Evolutionary conservation across 2,888 invertebrate genomes (phyloP), one percentile per base, ranked within the genome.

Genomic region (Eupithecia exiguata): DNA sequence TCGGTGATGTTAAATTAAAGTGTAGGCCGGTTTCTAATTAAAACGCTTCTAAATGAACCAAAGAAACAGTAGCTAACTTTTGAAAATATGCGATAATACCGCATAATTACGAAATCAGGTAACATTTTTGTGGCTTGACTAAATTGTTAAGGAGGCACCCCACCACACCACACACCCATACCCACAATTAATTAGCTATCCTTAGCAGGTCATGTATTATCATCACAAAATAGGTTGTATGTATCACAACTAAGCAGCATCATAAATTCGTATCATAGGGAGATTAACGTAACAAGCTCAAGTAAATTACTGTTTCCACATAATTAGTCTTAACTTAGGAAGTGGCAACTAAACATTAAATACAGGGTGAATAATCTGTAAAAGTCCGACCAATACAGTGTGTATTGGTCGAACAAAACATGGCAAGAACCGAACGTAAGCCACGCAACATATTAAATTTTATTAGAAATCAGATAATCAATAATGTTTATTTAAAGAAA

Each of bases 231-330:
- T 65, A 40, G 65, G 40, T n/a, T 7, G 18, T 9, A 38, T 63
- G 43, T 30, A 35, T 66, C 10, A 66, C 30, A 71, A 71, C 38
- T 40, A 66, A 66, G 66, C 71, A 66, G 58, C 49, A 53, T 70
- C 77, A 82, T 84, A 81, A 81, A 82, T 82, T 79, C 76, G 75
- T 73, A 84, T 81, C 79, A 81, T 79, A 72, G 77, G 80, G 77
- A 83, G 80, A 84, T 83, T 80, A 80, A 83, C 82, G 71, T 83
- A 83, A 81, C 82, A 79, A 76, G 79, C 80, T 78, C 81, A 75
- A 80, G 77, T 78, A 84, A 85, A 87, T 85, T 84, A 83, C 82
- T 84, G 84, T 82, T 86, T 88, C 82, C 79, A 82, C 83, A 84
- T 86, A 87, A 87, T 84, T 85, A 79, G 75, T 72, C 81, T 78